A percentile compares a stretch with the other conserved stretches of the same genome.
These are phyloP conservation scores for Phenganax stokvisi DNA, from an alignment of 92 coral and sea anemone species.

Conservation along the genomic window DNA sequence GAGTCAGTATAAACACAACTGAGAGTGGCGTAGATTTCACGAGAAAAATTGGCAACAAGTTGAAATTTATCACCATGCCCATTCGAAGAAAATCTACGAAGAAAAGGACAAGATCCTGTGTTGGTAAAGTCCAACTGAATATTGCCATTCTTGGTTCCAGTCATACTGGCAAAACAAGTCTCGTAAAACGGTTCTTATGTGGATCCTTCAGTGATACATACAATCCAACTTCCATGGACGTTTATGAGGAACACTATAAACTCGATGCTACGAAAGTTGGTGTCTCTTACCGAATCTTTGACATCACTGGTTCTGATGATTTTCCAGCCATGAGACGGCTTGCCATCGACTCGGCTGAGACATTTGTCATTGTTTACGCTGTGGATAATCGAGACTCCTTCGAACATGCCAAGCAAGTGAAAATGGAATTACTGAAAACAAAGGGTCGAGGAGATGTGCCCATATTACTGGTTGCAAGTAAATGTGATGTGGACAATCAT, in stretches of 20 bases:
- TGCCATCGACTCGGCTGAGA: conserved; percentile 76
- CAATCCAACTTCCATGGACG: conserved; percentile 76
- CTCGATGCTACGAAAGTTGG: conserved; percentile 62
- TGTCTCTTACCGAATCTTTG: conserved; percentile 72
- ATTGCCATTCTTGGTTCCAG: conserved; percentile 87
- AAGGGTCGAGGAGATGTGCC: conserved; percentile 65
- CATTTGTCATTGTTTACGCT: conserved; percentile 76
- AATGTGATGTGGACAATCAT: conserved; percentile 64
- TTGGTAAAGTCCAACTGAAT: conserved; percentile 15
- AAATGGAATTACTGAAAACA: conserved; percentile 62
- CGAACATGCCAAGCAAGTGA: conserved; percentile 63
- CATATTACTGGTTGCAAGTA: conserved; percentile 70
- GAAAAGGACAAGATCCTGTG: not conserved
- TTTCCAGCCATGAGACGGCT: conserved; percentile 93
- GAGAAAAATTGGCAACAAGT: too few relatives aligned
- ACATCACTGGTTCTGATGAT: conserved; percentile 83
- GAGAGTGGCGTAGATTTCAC: conserved; percentile 62
- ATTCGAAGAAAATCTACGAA: conserved; percentile 20
- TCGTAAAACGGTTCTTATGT: conserved; percentile 59
- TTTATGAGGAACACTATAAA: conserved; percentile 53
- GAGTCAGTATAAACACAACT: conserved; percentile 1
- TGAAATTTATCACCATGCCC: conserved; percentile 34
- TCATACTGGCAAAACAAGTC: conserved; percentile 82
- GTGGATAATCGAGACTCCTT: conserved; percentile 66
- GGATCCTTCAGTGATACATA: conserved; percentile 62